Evolutionary conservation across 1,140 invertebrate species (phyloP).

Genomic region (Diprion similis): DNA sequence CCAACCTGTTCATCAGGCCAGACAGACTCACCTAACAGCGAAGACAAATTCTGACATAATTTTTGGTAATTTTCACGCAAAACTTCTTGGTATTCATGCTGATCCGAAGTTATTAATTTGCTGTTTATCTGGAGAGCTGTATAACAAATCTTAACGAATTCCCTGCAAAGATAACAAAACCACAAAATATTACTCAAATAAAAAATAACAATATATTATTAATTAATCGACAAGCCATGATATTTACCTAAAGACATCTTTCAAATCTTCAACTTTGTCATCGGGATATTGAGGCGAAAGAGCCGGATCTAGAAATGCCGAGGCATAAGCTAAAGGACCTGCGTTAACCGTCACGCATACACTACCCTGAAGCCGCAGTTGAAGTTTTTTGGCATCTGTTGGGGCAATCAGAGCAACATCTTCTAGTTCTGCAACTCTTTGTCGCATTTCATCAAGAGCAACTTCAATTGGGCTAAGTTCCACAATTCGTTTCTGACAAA

Average conservation of each 20-base stretch:
- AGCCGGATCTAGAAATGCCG: slow-evolving; percentile 83
- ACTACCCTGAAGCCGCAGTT: slow-evolving; percentile 87
- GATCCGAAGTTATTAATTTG: slow-evolving; percentile 83
- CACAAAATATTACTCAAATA: slow-evolving; percentile 12
- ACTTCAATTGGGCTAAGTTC: slow-evolving; percentile 93
- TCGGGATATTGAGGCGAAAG: slow-evolving; percentile 72
- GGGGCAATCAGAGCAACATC: slow-evolving; percentile 83
- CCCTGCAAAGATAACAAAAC: slow-evolving; percentile 65
- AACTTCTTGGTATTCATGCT: slow-evolving; percentile 88
- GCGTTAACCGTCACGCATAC: slow-evolving; percentile 94
- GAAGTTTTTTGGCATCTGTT: slow-evolving; percentile 87
- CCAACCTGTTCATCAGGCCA: slow-evolving; percentile 71
- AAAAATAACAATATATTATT: not conserved
- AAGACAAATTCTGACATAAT: slow-evolving; percentile 78
- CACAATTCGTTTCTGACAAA: slow-evolving; percentile 74
- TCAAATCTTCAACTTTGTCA: slow-evolving; percentile 84
- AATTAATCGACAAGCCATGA: slow-evolving; percentile 5
- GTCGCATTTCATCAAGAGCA: slow-evolving; percentile 91
- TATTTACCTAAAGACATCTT: slow-evolving; percentile 83
- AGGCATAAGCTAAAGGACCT: slow-evolving; percentile 92
- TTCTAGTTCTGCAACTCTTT: slow-evolving; percentile 80
- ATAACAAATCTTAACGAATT: slow-evolving; percentile 88
- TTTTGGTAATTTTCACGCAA: slow-evolving; percentile 86
- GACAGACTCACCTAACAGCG: slow-evolving; percentile 72
- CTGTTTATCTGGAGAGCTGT: slow-evolving; percentile 87